Conservation (phyloP, 2,797 vertebrate genomes). For the Selene dorsalis region DNA sequence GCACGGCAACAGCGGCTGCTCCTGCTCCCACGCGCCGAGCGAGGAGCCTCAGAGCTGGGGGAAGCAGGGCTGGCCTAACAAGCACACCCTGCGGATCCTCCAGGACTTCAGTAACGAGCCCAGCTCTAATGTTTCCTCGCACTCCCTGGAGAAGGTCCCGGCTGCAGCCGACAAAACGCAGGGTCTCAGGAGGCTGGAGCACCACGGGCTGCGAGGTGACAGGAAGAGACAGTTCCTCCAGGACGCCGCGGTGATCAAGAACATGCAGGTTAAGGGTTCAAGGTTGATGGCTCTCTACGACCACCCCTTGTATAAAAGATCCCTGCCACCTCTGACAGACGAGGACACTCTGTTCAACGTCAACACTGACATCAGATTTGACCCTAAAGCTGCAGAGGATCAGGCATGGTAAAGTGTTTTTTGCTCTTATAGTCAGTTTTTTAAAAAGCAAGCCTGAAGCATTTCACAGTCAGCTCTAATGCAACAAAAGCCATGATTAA, state of each 20-base stretch:
- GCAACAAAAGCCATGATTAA: conserved; percentile 2
- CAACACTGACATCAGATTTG: conserved; percentile 94
- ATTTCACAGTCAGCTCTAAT: not conserved
- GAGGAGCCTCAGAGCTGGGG: conserved; percentile 87
- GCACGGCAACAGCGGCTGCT: conserved; percentile 86
- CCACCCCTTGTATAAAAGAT: conserved; percentile 88
- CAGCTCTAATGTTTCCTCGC: conserved; percentile 90
- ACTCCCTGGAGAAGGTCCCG: conserved; percentile 86
- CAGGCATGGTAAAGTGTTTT: conserved; percentile 88
- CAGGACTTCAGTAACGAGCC: conserved; percentile 97
- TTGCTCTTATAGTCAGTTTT: not conserved
- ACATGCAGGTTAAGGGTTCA: conserved; percentile 72
- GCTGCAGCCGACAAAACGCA: conserved; percentile 72
- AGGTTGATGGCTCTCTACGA: conserved; percentile 88
- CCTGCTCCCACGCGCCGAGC: conserved; percentile 88
- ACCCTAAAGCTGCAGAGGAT: conserved; percentile 91
- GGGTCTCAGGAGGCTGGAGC: conserved; percentile 70
- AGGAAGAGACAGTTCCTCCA: conserved; percentile 77
- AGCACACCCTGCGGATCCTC: conserved; percentile 94
- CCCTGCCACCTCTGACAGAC: conserved; percentile 85
- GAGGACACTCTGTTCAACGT: conserved; percentile 94
- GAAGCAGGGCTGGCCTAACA: conserved; percentile 90
- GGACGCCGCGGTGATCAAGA: conserved; percentile 60
- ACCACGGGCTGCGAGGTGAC: conserved; percentile 69
- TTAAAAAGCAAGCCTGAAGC: not conserved